These are phyloP conservation scores for Drosophila lini DNA, from an alignment of 1,140 invertebrate genomes.

Conservation along the genomic window DNA sequence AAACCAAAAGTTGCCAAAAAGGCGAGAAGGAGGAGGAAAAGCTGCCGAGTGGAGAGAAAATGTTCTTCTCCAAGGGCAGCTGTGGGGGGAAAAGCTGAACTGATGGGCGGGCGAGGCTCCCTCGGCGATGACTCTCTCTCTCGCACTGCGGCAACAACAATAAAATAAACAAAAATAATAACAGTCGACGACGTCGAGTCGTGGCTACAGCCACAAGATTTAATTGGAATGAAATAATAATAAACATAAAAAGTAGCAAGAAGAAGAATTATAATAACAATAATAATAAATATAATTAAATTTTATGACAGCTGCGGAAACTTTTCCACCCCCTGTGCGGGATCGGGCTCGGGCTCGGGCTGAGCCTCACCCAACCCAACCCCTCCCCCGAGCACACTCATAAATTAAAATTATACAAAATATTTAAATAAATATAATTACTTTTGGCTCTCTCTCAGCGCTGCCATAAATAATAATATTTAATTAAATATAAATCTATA, in stretches of 20 bases:
- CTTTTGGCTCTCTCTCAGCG: conserved; percentile 27
- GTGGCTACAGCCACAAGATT: conserved; percentile 63
- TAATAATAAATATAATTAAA: conserved; percentile 83
- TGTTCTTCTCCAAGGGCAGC: conserved; percentile 36
- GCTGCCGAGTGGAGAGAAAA: conserved; percentile 12
- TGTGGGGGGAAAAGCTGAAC: background rate
- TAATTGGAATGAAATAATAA: conserved; percentile 83
- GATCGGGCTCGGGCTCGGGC: background rate
- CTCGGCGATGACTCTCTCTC: conserved; percentile 29
- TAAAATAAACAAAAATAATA: conserved; percentile 58
- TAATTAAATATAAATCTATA: conserved; percentile 79
- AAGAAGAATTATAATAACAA: conserved; percentile 74
- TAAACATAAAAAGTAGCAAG: conserved; percentile 72
- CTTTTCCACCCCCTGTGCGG: conserved; percentile 13
- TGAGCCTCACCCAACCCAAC: background rate
- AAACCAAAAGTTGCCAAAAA: conserved; percentile 66
- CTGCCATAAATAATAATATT: conserved; percentile 80
- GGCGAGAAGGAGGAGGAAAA: conserved; percentile 21
- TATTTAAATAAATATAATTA: conserved; percentile 82
- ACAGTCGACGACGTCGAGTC: conserved; percentile 33
- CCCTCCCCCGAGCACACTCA: conserved; percentile 16
- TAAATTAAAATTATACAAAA: conserved; percentile 54
- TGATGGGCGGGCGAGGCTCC: conserved; percentile 4
- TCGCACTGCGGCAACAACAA: conserved; percentile 17
- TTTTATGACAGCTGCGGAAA: conserved; percentile 62